A percentile compares a stretch with the other conserved stretches of the same genome.
These are phyloP conservation scores for Caenorhabditis remanei DNA, from an alignment of 1,140 invertebrate species.

Conservation along the genomic window DNA sequence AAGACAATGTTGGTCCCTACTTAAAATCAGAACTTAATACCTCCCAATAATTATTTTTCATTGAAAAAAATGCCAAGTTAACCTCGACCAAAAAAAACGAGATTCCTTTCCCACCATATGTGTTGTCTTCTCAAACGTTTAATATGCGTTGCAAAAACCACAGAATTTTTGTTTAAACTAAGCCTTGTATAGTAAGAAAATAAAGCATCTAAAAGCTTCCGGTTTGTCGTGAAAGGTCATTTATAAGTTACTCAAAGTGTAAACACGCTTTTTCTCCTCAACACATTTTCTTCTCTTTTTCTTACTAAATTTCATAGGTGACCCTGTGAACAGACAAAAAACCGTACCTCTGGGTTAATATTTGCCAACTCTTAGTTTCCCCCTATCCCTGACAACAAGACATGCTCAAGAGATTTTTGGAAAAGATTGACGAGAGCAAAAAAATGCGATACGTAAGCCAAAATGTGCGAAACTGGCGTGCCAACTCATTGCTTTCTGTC, in stretches of 20 bases:
- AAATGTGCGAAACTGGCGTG: slow-evolving; percentile 22
- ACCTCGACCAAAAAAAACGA: too few species aligned
- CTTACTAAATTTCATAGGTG: not conserved
- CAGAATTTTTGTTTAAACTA: not conserved
- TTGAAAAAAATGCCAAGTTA: too few species aligned
- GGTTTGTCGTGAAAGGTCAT: slow-evolving; percentile 31
- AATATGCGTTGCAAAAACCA: not conserved
- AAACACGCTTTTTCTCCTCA: slow-evolving; percentile 8
- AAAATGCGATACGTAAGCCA: not conserved
- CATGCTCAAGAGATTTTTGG: slow-evolving; percentile 9
- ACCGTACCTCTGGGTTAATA: not conserved
- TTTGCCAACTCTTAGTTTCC: slow-evolving; percentile 43
- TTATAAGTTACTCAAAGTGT: slow-evolving; percentile 24
- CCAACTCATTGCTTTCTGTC: slow-evolving; percentile 4
- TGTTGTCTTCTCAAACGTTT: not conserved
- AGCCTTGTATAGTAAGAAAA: not conserved
- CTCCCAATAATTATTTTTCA: too few species aligned
- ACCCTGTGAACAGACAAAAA: slow-evolving; percentile 1
- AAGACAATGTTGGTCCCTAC: too few species aligned
- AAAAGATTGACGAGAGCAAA: not conserved
- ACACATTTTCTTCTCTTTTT: not conserved
- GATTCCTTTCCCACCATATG: too few species aligned
- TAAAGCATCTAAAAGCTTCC: not conserved
- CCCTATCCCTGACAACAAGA: slow-evolving; percentile 34
- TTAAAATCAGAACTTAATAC: too few species aligned